phyloP scores from a whole-genome alignment of 2,113 vertebrate genomes.

The Ondatra zibethicus region DNA sequence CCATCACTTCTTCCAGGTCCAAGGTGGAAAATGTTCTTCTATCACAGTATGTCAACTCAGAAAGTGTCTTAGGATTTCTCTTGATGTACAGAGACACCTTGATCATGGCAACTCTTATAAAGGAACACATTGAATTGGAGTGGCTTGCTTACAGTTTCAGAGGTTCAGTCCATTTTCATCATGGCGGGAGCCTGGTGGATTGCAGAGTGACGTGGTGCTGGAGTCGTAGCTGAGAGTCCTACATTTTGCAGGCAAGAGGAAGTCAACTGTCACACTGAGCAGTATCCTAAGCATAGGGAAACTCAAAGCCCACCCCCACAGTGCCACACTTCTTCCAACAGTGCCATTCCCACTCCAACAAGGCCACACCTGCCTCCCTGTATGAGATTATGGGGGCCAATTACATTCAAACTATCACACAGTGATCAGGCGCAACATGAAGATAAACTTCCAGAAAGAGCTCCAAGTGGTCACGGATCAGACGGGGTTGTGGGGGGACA shows the following conservation, averaged over 20 bases:
- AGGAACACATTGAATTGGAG: background rate
- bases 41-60: background rate
- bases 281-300: background rate
- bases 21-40: background rate
- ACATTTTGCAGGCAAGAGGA: background rate
- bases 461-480: background rate
- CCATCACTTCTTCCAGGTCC: background rate
- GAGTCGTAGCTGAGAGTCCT: background rate
- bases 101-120: background rate
- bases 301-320: background rate
- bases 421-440: rapidly evolving
- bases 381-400: background rate
- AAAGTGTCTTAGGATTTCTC: background rate
- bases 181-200: background rate
- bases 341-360: background rate
- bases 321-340: background rate
- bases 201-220: background rate
- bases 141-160: background rate
- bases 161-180: background rate
- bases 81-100: background rate
- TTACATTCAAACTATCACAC: background rate
- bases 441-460: background rate
- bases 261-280: background rate
- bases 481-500: no score
- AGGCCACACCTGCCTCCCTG: background rate